Percentiles rank a stretch among this genome's conserved stretches.
phyloP scores from a whole-genome alignment of 1,140 invertebrate genomes.

The Euwallacea similis region DNA sequence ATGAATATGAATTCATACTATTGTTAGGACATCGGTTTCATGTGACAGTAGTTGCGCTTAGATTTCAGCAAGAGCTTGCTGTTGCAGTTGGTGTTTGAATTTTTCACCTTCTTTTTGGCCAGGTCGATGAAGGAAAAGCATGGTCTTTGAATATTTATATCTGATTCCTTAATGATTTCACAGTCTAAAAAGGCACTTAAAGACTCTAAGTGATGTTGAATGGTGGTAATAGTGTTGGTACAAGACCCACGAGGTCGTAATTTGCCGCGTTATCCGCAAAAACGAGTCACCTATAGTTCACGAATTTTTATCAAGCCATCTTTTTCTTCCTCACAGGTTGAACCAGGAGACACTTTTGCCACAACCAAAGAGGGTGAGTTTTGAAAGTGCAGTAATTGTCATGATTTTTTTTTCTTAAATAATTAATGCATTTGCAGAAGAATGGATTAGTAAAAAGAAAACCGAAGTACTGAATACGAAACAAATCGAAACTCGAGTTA shows the following conservation, averaged over 20 bases:
- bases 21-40: neutral
- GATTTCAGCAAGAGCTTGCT: too few relatives aligned
- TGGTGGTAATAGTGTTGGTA: slow-evolving; percentile 54
- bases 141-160: neutral
- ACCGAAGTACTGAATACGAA: slow-evolving; percentile 84
- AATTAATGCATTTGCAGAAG: slow-evolving; percentile 65
- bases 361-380: slow-evolving; percentile 54
- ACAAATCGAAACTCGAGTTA: slow-evolving; percentile 86
- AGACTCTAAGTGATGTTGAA: slow-evolving; percentile 52
- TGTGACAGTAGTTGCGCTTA: too few relatives aligned
- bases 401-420: slow-evolving; percentile 7
- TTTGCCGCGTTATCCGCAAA: slow-evolving; percentile 38
- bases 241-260: slow-evolving; percentile 49
- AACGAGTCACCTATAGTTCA: slow-evolving; percentile 48
- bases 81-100: too few relatives aligned
- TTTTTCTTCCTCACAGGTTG: slow-evolving; percentile 50
- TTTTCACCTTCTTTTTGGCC: too few relatives aligned
- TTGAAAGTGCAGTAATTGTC: neutral
- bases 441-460: slow-evolving; percentile 87
- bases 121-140: too few relatives aligned
- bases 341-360: slow-evolving; percentile 50
- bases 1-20: slow-evolving; percentile 25
- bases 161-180: too few relatives aligned
- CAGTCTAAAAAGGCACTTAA: neutral
- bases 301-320: slow-evolving; percentile 50